Evolutionary conservation across 2,113 vertebrate species (phyloP), one percentile per base, ranked within the genome.

Genomic region (Scolopax mira): DNA sequence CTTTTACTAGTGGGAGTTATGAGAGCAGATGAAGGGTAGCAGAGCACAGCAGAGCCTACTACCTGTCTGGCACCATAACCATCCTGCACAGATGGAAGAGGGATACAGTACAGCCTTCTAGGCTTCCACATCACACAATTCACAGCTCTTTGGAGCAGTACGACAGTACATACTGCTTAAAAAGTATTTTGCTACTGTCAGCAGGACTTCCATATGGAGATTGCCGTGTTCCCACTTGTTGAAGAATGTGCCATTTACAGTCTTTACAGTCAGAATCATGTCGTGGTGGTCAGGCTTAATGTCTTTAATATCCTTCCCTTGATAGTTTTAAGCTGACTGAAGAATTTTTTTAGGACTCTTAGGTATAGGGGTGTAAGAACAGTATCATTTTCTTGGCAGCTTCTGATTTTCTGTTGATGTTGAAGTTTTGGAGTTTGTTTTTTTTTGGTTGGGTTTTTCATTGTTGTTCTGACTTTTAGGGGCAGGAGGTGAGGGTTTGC

Each of bases 21-120:
- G 81, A 96, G 96, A 93, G 80, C 80, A 96, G 95, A 86, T 67
- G 87, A 95, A 93, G 93, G 67, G 86, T 67, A 87, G 88, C 92
- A 91, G 92, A 97, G 90, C 82, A 65, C 74, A 90, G 89, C 85
- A 78, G 71, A 90, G 62, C 44, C 49, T 48, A 37, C 79, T 95
- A 94, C 94, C 96, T 97, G 96, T 58, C 95, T 95, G 95, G 95
- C 94, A 93, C 79, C 72, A 66, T 0, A 89, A 62, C 75, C 62
- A 28, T 9, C 39, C 37, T 42, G 61, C 78, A 94, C 95, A 82
- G 89, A 94, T 92, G 93, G 83, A 31, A 25, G 72, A 74, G 46
- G 77, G 83, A 64, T 22, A 57, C 10, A 30, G 69, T 6, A 11
- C 82, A 78, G 71, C 52, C 93, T 94, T 61, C 60, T 78, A 77